Conservation (phyloP, 2,888 invertebrate genomes). For the Euphydryas editha region DNA sequence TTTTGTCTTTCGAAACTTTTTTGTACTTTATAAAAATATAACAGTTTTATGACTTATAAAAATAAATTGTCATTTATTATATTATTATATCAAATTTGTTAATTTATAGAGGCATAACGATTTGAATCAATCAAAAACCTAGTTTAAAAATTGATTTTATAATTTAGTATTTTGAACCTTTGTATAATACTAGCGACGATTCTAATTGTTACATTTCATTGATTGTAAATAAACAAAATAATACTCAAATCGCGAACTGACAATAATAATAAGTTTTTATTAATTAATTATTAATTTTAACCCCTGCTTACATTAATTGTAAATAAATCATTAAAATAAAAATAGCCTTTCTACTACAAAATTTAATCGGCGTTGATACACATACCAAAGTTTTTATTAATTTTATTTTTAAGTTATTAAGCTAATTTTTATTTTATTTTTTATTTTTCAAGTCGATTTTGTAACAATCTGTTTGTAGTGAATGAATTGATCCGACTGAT, state of each 20-base stretch:
- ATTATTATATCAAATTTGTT: slow-evolving; percentile 1
- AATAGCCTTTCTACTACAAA: slow-evolving; percentile 74
- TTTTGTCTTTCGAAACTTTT: not conserved
- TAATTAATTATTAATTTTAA: slow-evolving; percentile 71
- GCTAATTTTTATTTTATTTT: slow-evolving; percentile 67
- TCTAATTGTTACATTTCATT: slow-evolving; percentile 41
- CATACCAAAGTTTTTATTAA: slow-evolving; percentile 83
- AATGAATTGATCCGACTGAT: slow-evolving; percentile 44
- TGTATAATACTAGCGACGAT: slow-evolving; percentile 24
- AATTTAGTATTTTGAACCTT: slow-evolving; percentile 15
- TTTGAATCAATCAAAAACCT: slow-evolving; percentile 11
- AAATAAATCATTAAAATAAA: slow-evolving; percentile 72
- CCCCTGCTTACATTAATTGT: slow-evolving; percentile 63
- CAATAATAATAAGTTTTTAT: slow-evolving; percentile 78
- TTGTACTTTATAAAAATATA: slow-evolving; percentile 7
- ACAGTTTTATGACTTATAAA: not conserved
- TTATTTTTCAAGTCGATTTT: slow-evolving; percentile 61
- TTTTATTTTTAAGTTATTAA: slow-evolving; percentile 76
- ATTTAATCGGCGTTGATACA: slow-evolving; percentile 81
- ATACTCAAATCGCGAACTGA: slow-evolving; percentile 82
- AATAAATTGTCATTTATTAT: slow-evolving; percentile 1
- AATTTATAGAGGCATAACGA: slow-evolving; percentile 2
- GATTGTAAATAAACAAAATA: slow-evolving; percentile 41
- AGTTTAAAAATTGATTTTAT: slow-evolving; percentile 16
- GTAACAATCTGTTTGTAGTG: slow-evolving; percentile 52